phyloP scores from a whole-genome alignment of 2,113 vertebrate genomes.

The Speoplatyrhinus poulsoni region DNA sequence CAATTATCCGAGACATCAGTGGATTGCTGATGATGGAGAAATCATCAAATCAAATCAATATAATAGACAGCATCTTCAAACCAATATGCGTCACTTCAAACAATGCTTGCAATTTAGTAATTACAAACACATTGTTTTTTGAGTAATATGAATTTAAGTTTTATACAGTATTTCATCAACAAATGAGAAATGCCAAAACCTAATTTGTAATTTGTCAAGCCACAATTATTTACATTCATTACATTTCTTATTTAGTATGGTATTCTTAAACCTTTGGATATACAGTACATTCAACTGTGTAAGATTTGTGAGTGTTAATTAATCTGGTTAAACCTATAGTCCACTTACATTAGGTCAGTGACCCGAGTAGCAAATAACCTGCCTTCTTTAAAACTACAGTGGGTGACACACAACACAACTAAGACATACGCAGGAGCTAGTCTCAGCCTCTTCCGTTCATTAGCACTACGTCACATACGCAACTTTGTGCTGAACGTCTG shows the following conservation, averaged over 20 bases:
- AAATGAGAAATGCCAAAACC: neutral
- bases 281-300: constrained; percentile 24
- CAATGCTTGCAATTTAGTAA: neutral
- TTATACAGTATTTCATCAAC: neutral
- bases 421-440: constrained; percentile 1
- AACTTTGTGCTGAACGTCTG: no score
- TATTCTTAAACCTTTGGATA: constrained; percentile 1
- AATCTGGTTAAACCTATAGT: constrained; percentile 42
- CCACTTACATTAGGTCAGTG: constrained; percentile 36
- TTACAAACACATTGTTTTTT: neutral
- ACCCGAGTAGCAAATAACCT: constrained; percentile 51
- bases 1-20: no score
- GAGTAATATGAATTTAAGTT: neutral
- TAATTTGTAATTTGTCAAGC: no score
- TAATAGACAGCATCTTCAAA: neutral
- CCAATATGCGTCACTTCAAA: neutral
- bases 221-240: no score
- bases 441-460: no score
- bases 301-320: constrained; percentile 57
- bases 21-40: no score
- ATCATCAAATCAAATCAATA: no score
- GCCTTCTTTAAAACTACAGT: constrained; percentile 35
- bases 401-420: constrained; percentile 25
- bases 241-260: constrained; percentile 2
- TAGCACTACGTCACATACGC: no score